Conservation (phyloP, 2,797 vertebrate genomes). For the Darevskia nairensis region DNA sequence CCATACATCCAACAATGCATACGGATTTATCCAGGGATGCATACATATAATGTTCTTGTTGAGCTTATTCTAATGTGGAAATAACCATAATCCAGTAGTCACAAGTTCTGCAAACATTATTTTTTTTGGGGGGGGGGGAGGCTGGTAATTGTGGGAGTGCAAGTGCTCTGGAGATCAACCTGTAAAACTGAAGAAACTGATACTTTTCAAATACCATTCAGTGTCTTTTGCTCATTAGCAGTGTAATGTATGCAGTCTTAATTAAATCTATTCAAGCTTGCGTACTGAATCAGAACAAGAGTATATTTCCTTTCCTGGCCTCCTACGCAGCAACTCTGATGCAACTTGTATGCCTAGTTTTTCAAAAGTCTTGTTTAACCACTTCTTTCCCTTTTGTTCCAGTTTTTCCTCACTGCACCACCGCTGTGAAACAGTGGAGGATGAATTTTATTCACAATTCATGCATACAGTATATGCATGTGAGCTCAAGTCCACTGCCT, state of each 20-base stretch:
- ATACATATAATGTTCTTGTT: no score
- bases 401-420: conserved; percentile 38
- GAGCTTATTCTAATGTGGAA: neutral
- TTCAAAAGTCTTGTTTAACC: conserved; percentile 50
- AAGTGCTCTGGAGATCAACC: neutral
- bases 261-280: conserved; percentile 28
- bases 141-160: neutral
- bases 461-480: neutral
- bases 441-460: conserved; percentile 23
- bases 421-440: conserved; percentile 26
- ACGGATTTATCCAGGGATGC: neutral
- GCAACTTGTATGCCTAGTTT: conserved; percentile 33
- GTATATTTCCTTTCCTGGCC: conserved; percentile 20
- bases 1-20: neutral
- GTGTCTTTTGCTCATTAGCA: conserved; percentile 23
- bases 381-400: conserved; percentile 59
- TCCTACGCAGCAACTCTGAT: conserved; percentile 47
- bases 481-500: conserved; percentile 19
- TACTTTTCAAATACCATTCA: conserved; percentile 5
- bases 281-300: conserved; percentile 21
- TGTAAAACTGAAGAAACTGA: neutral
- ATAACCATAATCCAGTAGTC: no score
- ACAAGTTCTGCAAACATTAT: no score
- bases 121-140: no score
- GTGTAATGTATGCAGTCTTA: conserved; percentile 22